These are phyloP conservation scores for Gavia stellata DNA, from an alignment of 2,113 vertebrate genomes.

Conservation along the genomic window DNA sequence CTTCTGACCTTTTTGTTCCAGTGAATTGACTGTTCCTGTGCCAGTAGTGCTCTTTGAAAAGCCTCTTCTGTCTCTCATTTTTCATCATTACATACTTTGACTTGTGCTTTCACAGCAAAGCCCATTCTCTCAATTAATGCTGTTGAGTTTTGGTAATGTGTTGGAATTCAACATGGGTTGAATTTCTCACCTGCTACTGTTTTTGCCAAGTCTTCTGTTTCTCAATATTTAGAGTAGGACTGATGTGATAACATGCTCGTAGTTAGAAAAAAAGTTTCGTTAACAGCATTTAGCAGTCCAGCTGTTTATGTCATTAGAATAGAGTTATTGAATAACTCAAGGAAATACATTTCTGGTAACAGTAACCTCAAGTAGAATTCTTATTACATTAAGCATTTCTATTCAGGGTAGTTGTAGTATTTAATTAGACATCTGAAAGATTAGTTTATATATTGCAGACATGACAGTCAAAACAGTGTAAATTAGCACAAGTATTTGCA, in stretches of 20 bases:
- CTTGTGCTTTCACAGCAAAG: background rate
- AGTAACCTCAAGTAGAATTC: background rate
- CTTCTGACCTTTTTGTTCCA: background rate
- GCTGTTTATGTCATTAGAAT: background rate
- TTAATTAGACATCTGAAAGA: background rate
- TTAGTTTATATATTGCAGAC: background rate
- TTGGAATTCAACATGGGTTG: background rate
- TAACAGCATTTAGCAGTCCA: background rate
- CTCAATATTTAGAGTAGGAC: background rate
- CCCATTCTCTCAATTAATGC: background rate
- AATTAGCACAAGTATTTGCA: background rate
- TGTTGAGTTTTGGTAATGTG: background rate
- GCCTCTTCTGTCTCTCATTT: background rate
- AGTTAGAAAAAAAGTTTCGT: background rate
- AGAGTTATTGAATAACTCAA: background rate
- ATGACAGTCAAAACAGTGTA: background rate
- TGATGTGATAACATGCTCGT: background rate
- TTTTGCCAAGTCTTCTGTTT: background rate
- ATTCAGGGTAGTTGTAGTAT: background rate
- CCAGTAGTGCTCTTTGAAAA: background rate
- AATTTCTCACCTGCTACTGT: background rate
- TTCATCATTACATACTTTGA: background rate
- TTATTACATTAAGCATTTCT: background rate
- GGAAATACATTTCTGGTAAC: background rate
- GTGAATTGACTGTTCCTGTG: background rate